phyloP scores from a whole-genome alignment of 2,888 invertebrate species.

The Cerastoderma edule region DNA sequence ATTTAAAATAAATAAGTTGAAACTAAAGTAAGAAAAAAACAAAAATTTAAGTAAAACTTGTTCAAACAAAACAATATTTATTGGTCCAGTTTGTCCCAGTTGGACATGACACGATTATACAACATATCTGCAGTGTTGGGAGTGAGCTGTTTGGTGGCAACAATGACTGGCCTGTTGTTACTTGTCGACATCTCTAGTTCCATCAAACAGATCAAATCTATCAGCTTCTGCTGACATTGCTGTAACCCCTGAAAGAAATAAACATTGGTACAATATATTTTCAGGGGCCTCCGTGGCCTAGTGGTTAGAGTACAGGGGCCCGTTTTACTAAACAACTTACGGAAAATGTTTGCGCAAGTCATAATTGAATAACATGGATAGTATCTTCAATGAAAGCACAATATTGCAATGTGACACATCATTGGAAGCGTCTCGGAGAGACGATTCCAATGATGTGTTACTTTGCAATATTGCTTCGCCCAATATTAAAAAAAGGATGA shows the following conservation, averaged over 20 bases:
- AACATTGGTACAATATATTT: neutral
- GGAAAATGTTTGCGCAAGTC: neutral
- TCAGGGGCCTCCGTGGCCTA: no score
- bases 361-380: neutral
- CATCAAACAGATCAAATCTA: conserved; percentile 69
- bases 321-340: neutral
- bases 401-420: no score
- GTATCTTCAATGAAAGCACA: neutral
- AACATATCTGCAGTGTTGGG: conserved; percentile 47
- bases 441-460: no score
- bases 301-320: neutral
- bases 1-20: no score
- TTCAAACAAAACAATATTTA: no score
- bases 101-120: conserved; percentile 52
- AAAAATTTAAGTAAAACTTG: no score
- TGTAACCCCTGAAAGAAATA: conserved; percentile 66
- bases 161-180: conserved; percentile 58
- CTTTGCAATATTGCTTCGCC: no score
- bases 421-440: no score
- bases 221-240: conserved; percentile 71
- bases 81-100: conserved; percentile 40
- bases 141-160: conserved; percentile 43
- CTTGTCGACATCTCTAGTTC: conserved; percentile 59
- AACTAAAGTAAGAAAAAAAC: no score
- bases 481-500: no score